A percentile compares a stretch with the other conserved stretches of the same genome.
Evolutionary conservation across 2,113 vertebrate genomes (phyloP).

Genomic region (Pituophis catenifer): DNA sequence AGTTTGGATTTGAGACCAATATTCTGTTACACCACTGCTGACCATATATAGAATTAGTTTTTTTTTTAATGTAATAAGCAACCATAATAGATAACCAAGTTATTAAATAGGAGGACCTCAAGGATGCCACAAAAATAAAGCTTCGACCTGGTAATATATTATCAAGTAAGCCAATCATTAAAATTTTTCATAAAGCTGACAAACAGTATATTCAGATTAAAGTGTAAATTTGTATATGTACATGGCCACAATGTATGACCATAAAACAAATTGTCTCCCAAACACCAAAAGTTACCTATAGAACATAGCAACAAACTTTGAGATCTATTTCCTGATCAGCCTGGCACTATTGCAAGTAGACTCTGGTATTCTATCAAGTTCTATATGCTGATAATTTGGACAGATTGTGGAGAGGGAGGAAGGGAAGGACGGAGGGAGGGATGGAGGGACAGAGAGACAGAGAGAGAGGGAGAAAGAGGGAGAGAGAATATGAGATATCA

Average conservation of each 20-base stretch:
- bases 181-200: not conserved
- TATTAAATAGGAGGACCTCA: not conserved
- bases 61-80: not conserved
- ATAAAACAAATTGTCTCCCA: not conserved
- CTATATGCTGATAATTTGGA: not conserved
- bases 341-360: not conserved
- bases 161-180: not conserved
- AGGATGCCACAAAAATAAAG: not conserved
- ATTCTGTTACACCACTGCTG: not conserved
- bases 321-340: not conserved
- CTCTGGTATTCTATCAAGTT: not conserved
- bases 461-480: too few relatives aligned
- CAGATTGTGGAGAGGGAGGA: not conserved
- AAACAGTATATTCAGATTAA: not conserved
- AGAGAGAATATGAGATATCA: not conserved
- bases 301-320: not conserved
- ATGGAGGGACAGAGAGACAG: too few relatives aligned
- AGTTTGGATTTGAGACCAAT: not conserved
- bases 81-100: not conserved
- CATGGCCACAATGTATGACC: not conserved
- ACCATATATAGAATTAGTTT: not conserved
- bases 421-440: rapidly evolving
- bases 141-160: not conserved
- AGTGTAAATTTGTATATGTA: not conserved
- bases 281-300: not conserved